Conservation (phyloP, 2,888 invertebrate genomes). For the Idaea dimidiata region DNA sequence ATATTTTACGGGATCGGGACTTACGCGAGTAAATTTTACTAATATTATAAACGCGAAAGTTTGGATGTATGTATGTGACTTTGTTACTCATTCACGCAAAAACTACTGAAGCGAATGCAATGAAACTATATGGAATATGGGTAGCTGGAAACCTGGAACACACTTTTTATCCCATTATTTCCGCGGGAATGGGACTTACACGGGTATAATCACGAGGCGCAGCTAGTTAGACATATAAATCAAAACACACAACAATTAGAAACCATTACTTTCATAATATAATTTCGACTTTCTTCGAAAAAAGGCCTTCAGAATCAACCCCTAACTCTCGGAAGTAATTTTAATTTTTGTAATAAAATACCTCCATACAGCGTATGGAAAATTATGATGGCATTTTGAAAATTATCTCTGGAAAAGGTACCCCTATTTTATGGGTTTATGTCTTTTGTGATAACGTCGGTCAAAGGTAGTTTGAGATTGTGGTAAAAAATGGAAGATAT, state of each 20-base stretch:
- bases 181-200: no score
- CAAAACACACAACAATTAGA: not conserved
- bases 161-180: no score
- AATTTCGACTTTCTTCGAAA: not conserved
- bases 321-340: not conserved
- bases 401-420: not conserved
- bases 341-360: constrained; percentile 1
- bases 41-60: no score
- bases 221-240: not conserved
- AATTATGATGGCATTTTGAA: not conserved
- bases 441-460: not conserved
- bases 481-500: not conserved
- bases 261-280: not conserved
- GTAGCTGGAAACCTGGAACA: no score
- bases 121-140: no score
- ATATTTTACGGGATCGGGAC: no score
- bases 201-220: no score
- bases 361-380: not conserved
- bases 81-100: no score
- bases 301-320: not conserved
- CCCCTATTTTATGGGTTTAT: constrained; percentile 3
- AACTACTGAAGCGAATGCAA: no score
- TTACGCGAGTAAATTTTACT: no score
- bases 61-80: no score
- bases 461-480: not conserved